Conservation (phyloP, 2,797 vertebrate species). For the Bradypodion pumilum region DNA sequence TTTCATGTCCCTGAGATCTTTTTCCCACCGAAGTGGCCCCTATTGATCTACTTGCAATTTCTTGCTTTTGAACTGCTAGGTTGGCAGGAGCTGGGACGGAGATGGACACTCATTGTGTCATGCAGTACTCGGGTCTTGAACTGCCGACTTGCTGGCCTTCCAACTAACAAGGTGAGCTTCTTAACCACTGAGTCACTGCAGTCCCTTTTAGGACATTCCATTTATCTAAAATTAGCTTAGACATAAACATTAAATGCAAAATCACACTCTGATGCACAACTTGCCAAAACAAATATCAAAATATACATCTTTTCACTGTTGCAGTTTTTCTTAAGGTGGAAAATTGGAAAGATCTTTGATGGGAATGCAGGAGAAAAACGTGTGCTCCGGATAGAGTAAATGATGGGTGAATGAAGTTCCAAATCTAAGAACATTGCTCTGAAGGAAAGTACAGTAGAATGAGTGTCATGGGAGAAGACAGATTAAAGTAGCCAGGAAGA, state of each 20-base stretch:
- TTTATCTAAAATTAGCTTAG: too few relatives aligned
- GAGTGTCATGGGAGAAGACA: not conserved
- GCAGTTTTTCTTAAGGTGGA: not conserved
- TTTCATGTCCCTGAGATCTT: too few relatives aligned
- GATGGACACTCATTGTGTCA: too few relatives aligned
- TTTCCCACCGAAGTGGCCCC: too few relatives aligned
- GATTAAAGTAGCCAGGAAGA: not conserved
- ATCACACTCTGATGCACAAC: not conserved
- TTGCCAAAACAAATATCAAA: not conserved
- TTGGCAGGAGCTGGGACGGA: too few relatives aligned
- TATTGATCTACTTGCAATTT: too few relatives aligned
- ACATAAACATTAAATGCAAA: not conserved
- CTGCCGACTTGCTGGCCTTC: too few relatives aligned
- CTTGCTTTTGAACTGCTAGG: too few relatives aligned
- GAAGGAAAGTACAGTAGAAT: not conserved
- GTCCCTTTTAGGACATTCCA: too few relatives aligned
- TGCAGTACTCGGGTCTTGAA: too few relatives aligned
- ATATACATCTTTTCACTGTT: not conserved
- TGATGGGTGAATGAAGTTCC: not conserved
- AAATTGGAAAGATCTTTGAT: not conserved
- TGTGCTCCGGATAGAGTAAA: not conserved
- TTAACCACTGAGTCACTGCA: too few relatives aligned
- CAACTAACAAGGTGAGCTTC: too few relatives aligned
- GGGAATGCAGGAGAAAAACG: not conserved
- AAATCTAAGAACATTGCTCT: not conserved